These are phyloP conservation scores for Hirudo medicinalis DNA, from an alignment of 1,140 invertebrate species.

Conservation along the genomic window DNA sequence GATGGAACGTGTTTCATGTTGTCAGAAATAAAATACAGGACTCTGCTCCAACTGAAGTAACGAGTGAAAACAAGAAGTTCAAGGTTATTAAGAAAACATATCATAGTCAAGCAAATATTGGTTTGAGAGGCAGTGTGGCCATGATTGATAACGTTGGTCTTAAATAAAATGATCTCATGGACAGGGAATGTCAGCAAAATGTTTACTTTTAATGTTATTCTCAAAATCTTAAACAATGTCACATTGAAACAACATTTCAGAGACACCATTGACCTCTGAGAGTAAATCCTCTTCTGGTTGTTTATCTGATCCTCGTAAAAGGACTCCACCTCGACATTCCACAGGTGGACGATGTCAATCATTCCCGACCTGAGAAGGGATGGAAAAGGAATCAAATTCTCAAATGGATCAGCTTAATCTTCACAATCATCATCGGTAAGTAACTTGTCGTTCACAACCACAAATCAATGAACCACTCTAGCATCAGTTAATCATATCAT, in stretches of 20 bases:
- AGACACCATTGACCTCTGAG: constrained; percentile 50
- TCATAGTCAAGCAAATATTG: neutral
- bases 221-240: neutral
- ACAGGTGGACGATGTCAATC: constrained; percentile 60
- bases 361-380: constrained; percentile 48
- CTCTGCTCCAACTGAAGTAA: constrained; percentile 61
- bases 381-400: neutral
- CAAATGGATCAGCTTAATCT: too few species aligned
- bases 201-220: too few species aligned
- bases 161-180: too few species aligned
- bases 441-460: too few species aligned
- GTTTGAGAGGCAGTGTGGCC: too few species aligned
- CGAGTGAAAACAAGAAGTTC: neutral
- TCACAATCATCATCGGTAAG: too few species aligned
- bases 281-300: constrained; percentile 62
- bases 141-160: too few species aligned
- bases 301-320: constrained; percentile 64
- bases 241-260: neutral
- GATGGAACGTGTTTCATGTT: constrained; percentile 40
- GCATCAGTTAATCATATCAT: too few species aligned
- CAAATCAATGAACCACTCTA: too few species aligned
- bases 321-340: constrained; percentile 67
- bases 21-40: constrained; percentile 56
- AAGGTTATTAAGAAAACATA: constrained; percentile 5
- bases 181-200: too few species aligned